A percentile compares a stretch with the other conserved stretches of the same genome.
phyloP scores from a whole-genome alignment of 1,140 invertebrate genomes.

The Hyles euphorbiae region DNA sequence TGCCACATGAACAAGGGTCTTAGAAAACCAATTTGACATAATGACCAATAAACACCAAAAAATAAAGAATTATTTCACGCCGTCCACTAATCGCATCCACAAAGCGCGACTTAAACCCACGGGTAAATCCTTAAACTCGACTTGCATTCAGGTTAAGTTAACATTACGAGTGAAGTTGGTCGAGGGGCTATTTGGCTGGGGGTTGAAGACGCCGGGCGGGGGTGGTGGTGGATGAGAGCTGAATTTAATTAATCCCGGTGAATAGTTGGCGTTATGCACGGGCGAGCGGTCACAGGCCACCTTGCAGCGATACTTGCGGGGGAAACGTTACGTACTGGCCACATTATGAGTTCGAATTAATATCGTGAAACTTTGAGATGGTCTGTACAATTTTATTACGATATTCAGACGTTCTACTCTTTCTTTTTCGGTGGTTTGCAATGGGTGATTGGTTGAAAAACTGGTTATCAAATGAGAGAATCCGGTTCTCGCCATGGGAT shows the following conservation, averaged over 20 bases:
- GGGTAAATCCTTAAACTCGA: slow-evolving; percentile 22
- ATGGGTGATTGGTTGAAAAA: too few species aligned
- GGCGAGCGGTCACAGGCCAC: slow-evolving; percentile 36
- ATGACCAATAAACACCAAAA: too few species aligned
- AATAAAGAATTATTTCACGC: too few species aligned
- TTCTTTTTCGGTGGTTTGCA: too few species aligned
- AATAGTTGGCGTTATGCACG: slow-evolving; percentile 54
- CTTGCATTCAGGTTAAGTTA: slow-evolving; percentile 46
- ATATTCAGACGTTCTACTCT: too few species aligned
- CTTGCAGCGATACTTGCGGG: slow-evolving; percentile 3
- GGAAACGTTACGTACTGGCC: too few species aligned
- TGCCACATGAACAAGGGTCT: too few species aligned
- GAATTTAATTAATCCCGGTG: slow-evolving; percentile 62
- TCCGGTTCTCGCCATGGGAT: too few species aligned
- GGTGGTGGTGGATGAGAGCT: slow-evolving; percentile 5
- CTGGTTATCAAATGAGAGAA: too few species aligned
- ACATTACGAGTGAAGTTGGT: slow-evolving; percentile 29
- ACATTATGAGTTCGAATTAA: not conserved
- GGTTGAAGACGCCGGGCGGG: slow-evolving; percentile 4
- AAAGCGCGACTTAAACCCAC: not conserved
- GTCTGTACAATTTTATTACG: too few species aligned
- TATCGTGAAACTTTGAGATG: too few species aligned
- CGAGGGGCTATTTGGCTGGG: slow-evolving; percentile 1
- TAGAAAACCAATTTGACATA: too few species aligned
- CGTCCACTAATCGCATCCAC: not conserved